Evolutionary conservation across 2,797 vertebrate genomes (phyloP), one percentile per base, ranked within the genome.

Genomic region (Pteronotus mesoamericanus): DNA sequence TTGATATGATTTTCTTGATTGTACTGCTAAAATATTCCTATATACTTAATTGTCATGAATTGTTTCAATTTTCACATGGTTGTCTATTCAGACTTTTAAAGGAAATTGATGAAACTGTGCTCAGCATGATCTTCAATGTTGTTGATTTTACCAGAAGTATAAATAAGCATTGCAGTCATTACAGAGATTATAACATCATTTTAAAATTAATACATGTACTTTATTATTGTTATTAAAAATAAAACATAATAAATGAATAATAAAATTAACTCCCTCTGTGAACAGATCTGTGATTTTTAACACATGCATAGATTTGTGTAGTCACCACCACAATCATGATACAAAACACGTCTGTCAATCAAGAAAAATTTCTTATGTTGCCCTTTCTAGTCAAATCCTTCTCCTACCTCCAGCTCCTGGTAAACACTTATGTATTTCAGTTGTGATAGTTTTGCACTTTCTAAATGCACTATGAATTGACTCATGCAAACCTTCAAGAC

Each of bases 11-110:
- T 96, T 92, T 95, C 93, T 95, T 96, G 85, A 96, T 91, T 79
- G 79, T 71, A 95, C 46, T 96, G 84, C 42, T 96, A 97, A 95
- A 97, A 97, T 96, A 90, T 97, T 97, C 93, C 94, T 94, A 51
- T 88, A 51, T 85, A 77, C 88, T 96, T 97, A 95, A 94, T 87
- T 93, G 53, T 34, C 61, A 71, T 74, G 79, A 69, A 53, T 71
- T 85, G 75, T 92, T 95, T 87, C 59, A 69, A 78, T 92, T 82
- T 89, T 96, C 88, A 78, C 48, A 74, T n/a, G 66, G 61, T 32
- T 93, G 71, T 93, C 42, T 94, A 74, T 85, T 89, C 37, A 89
- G 77, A 95, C 94, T 96, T 97, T 75, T 32, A 88, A 96, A 96
- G 92, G 37, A 95, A 77, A 83, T n/a, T 51, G n/a, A 53, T 89